Base-by-base conservation (phyloP, 2,113 vertebrate species). In the Megaceryle torquata region DNA sequence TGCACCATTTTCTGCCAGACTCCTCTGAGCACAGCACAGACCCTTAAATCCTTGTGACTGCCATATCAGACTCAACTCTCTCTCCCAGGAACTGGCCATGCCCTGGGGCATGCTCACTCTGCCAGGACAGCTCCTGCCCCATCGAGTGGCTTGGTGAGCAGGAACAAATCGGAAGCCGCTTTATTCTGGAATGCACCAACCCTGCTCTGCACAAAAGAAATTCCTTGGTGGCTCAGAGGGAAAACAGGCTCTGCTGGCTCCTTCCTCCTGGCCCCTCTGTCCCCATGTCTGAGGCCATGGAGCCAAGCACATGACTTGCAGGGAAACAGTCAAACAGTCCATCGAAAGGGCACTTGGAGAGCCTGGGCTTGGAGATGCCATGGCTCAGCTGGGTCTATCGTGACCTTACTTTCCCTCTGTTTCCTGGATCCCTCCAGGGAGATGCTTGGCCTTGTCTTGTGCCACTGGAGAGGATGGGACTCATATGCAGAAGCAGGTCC, bases 201-300 rank as follows among this genome's bases (percentile, higher is more conserved):
- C 76, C 82, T 60, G 90, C 92, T 86, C 96, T 0, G 2, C 86
- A 84, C 88, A 91, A 84, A 88, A 78, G 72, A 77, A 93, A 95
- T 93, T 93, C 88, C 83, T 92, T 91, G 84, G 95, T 53, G 1
- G 33, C 5, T 1, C 50, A 61, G 76, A 86, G 83, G 60, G 76
- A 90, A 94, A 95, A 60, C 51, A 86, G 84, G 39, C 91, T 54
- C 56, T 53, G 75, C 89, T 89, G 92, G 74, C 84, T 96, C 86
- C 77, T 74, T 88, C 57, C 84, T 91, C 24, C 89, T 43, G 82
- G 91, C 92, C 82, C 76, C 86, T 92, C 72, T 91, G 41, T 78
- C 37, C 19, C 18, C 6, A 18, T 4, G 0, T 76, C 75, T 46
- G 88, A 88, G 51, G 80, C 76, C 26, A 1, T 10, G 9, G 29